Evolutionary conservation across 1,140 invertebrate species (phyloP), one percentile per base, ranked within the genome.

Genomic region (Mycetomoellerius zeteki): DNA sequence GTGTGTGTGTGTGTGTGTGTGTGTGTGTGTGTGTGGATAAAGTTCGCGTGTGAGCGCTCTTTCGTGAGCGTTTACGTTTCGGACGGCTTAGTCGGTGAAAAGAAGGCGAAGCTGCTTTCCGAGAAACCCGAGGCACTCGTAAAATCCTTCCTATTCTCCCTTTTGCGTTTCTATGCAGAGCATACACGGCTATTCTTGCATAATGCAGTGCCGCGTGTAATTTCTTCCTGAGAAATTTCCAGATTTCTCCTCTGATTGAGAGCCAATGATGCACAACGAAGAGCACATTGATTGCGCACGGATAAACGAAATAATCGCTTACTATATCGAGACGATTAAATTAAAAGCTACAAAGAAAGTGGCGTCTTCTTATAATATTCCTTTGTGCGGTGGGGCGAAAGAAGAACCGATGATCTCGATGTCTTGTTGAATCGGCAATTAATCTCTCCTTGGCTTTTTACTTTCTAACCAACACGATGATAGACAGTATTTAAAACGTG

Each of bases 331-430:
- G 60, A 86, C 86, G 86, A 92, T 92, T 92, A 87, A 89, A 91
- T 85, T 81, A 50, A 56, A 85, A 84, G 86, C 85, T 73, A 67
- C 54, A 56, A 64, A 65, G 65, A 58, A 21, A n/a, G 24, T 54
- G n/a, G 58, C 19, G 14, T 58, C 37, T 10, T 50, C 50, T 62
- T 52, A 58, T 52, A 58, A 47, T 30, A 30, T 92, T 93, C 89
- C 88, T 90, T 91, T 85, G 88, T 88, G 87, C 88, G 91, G 58
- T 87, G 88, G 86, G 86, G 76, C 87, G 89, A 62, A 78, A 81
- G 21, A 37, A 90, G 89, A 85, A 87, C 90, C 87, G 91, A 69
- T 77, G 84, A 86, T 90, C 69, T 71, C 50, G 50, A 56, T 67
- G 65, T 81, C 64, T 67, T 62, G 60, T 78, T 47, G 69, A 73